Evolutionary conservation across 2,888 invertebrate genomes (phyloP).

Genomic region (Geophilus truncorum): DNA sequence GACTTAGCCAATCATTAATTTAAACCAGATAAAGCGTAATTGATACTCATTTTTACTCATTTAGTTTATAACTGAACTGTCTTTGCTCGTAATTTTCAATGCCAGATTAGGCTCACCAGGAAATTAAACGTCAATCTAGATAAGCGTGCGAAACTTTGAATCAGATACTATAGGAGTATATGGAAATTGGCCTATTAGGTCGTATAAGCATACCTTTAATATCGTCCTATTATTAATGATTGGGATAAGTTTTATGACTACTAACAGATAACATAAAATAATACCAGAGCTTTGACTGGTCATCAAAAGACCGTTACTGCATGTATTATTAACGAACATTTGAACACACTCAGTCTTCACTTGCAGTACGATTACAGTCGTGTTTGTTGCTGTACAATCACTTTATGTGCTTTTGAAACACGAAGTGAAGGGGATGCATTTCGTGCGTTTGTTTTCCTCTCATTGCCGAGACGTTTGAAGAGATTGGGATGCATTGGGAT

Average conservation of each 20-base stretch:
- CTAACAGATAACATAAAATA: slow-evolving; percentile 2
- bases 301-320: background rate
- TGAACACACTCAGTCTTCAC: background rate
- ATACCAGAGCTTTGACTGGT: background rate
- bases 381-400: background rate
- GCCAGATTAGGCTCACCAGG: background rate
- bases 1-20: too few relatives aligned
- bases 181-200: slow-evolving; percentile 3
- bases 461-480: background rate
- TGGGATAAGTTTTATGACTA: background rate
- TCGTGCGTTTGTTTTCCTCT: background rate
- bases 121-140: slow-evolving; percentile 21
- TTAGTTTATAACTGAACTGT: background rate
- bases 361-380: background rate
- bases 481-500: slow-evolving; percentile 7
- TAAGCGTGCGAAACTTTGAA: slow-evolving; percentile 1
- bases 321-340: background rate
- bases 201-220: background rate
- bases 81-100: background rate
- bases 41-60: background rate
- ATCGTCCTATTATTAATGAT: background rate
- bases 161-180: background rate
- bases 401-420: background rate
- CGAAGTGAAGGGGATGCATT: background rate
- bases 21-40: background rate